Evolutionary conservation across 1,140 invertebrate genomes (phyloP), one percentile per base, ranked within the genome.

Genomic region (Halyomorpha halys): DNA sequence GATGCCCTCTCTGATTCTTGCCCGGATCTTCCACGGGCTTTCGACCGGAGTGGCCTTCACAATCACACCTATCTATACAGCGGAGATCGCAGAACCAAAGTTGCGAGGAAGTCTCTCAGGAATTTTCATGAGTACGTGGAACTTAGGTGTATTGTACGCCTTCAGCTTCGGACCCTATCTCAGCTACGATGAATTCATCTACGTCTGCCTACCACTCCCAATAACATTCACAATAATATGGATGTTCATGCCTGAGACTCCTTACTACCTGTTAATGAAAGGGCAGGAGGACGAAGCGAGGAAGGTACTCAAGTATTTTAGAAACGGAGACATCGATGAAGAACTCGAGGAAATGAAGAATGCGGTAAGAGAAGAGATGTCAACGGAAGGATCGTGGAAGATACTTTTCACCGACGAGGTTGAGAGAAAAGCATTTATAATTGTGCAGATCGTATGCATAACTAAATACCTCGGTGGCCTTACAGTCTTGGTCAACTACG

Each of bases 31-130:
- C 6, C 34, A 39, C 13, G 91, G 91, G 19, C 71, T 90, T 13
- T 83, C 80, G 4, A 79, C 87, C 4, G 87, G 89, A 1, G 81
- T 88, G 68, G 77, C 86, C 0, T 90, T 88, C 73, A 86, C 89
- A 0, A 81, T 84, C 15, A 78, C 85, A 4, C 90, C 90, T 0
- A 86, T 93, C 79, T 95, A 94, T 73, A 81, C 89, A 63, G 89
- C 89, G 25, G 91, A 94, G 76, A 91, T 92, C 49, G 84, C 69
- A 5, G 63, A 64, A 1, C 61, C 67, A 4, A 63, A 69, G 83
- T 75, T 71, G 5, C 64, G 71, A 0, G 71, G 71, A 4, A 51
- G 67, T 0, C 25, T 72, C 0, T 89, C 89, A 9, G 87, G 90
- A 0, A 84, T 91, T 61, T 82, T 93, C 67, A 89, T 94, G 71